Evolutionary conservation across 2,113 vertebrate genomes (phyloP).

Genomic region (Dicaeum eximium): DNA sequence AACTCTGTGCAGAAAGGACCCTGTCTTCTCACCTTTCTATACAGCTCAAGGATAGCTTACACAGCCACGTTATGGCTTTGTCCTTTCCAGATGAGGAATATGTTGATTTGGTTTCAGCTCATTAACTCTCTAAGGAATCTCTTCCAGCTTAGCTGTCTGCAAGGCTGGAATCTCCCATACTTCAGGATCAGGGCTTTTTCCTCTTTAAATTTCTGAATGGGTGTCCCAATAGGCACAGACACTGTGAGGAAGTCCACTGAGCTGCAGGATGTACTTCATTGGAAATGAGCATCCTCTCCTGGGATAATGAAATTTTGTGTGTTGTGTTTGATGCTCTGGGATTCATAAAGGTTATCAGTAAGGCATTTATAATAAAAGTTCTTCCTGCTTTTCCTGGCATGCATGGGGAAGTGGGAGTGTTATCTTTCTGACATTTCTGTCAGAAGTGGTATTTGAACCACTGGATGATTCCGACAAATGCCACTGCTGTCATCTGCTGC

Average conservation of each 20-base stretch:
- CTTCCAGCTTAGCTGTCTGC: neutral
- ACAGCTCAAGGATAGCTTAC: conserved; percentile 17
- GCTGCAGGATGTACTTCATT: conserved; percentile 31
- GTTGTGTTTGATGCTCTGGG: conserved; percentile 71
- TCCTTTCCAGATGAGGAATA: conserved; percentile 24
- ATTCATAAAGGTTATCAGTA: conserved; percentile 90
- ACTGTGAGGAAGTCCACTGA: neutral
- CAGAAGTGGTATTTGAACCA: conserved; percentile 92
- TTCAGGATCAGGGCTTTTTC: neutral
- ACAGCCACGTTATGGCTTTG: neutral
- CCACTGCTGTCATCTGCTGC: conserved; percentile 86
- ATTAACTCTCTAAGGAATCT: conserved; percentile 8
- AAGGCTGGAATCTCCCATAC: neutral
- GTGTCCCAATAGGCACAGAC: neutral
- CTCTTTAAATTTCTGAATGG: neutral
- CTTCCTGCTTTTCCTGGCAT: conserved; percentile 58
- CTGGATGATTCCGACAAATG: conserved; percentile 91
- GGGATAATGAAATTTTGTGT: conserved; percentile 76
- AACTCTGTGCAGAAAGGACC: neutral
- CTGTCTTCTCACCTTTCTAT: conserved; percentile 6
- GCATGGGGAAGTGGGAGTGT: conserved; percentile 61
- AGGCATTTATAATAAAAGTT: conserved; percentile 79
- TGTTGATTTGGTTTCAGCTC: conserved; percentile 39
- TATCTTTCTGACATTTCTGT: conserved; percentile 98
- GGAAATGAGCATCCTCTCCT: conserved; percentile 55